Conservation (phyloP, 2,113 vertebrate genomes). For the Hemichromis elongatus region DNA sequence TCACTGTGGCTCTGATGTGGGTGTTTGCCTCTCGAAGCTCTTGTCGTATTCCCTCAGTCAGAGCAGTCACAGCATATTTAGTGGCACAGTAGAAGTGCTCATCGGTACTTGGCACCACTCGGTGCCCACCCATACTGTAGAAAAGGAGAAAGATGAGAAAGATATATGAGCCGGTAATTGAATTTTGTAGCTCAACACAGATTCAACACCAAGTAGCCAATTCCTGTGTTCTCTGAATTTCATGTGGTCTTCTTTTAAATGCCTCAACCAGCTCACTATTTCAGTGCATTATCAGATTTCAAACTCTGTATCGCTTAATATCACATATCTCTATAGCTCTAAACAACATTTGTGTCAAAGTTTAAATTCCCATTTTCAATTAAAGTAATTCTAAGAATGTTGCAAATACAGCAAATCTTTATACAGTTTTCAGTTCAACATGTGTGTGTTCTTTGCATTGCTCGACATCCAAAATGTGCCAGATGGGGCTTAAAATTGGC, state of each 20-base stretch:
- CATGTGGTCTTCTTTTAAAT: neutral
- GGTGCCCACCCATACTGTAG: conserved; percentile 88
- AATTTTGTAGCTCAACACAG: neutral
- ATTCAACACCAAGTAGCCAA: neutral
- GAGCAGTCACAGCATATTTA: conserved; percentile 89
- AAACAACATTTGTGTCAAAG: neutral
- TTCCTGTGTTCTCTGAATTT: neutral
- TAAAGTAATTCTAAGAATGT: neutral
- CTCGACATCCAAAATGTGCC: neutral
- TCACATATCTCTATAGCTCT: neutral
- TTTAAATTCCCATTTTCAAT: neutral
- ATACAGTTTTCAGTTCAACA: neutral
- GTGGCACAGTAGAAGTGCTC: conserved; percentile 92
- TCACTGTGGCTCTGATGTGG: conserved; percentile 92
- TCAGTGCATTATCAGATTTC: neutral
- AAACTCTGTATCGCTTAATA: neutral
- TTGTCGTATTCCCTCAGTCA: conserved; percentile 91
- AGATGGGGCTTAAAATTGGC: neutral
- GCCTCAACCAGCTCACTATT: neutral
- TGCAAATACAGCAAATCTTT: neutral
- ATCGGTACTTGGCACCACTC: conserved; percentile 74
- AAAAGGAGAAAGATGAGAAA: neutral
- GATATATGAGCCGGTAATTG: neutral
- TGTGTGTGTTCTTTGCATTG: neutral
- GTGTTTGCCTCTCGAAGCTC: conserved; percentile 88